These are phyloP conservation scores for Xanthorhoe spadicearia DNA, from an alignment of 2,888 invertebrate species.

Conservation along the genomic window DNA sequence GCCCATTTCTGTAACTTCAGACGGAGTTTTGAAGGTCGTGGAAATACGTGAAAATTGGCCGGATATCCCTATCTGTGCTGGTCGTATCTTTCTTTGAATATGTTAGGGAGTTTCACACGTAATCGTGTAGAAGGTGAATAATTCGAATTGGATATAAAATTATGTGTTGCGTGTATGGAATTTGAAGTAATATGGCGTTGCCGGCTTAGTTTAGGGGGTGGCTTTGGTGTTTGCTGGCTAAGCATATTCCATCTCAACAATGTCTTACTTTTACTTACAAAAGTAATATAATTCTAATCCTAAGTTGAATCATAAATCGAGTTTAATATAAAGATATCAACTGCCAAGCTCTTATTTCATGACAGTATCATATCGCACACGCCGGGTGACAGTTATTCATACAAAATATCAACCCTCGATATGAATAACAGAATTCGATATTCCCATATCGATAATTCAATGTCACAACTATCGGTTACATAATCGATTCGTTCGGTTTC, in stretches of 20 bases:
- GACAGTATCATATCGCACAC: neutral
- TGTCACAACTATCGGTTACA: conserved; percentile 14
- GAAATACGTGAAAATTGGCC: conserved; percentile 29
- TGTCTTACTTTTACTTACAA: too few species aligned
- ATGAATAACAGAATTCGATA: conserved; percentile 19
- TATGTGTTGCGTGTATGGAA: too few species aligned
- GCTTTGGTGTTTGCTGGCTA: too few species aligned
- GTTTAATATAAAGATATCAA: neutral
- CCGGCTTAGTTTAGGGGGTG: too few species aligned
- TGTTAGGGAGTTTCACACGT: neutral
- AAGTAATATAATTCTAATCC: too few species aligned
- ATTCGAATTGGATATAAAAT: neutral
- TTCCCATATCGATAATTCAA: conserved; percentile 17
- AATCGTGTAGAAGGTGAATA: neutral
- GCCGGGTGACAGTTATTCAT: neutral
- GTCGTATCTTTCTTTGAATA: conserved; percentile 6
- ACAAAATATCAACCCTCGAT: neutral
- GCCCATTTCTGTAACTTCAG: conserved; percentile 27
- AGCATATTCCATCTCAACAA: too few species aligned
- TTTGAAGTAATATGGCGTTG: too few species aligned
- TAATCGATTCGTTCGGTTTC: conserved; percentile 8
- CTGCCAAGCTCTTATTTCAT: neutral
- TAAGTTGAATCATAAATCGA: too few species aligned
- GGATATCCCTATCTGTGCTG: conserved; percentile 19
- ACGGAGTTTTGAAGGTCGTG: conserved; percentile 25